Percentiles rank a stretch among this genome's conserved stretches.
Evolutionary conservation across 2,888 invertebrate genomes (phyloP).

Genomic region (Lamproptera curius): DNA sequence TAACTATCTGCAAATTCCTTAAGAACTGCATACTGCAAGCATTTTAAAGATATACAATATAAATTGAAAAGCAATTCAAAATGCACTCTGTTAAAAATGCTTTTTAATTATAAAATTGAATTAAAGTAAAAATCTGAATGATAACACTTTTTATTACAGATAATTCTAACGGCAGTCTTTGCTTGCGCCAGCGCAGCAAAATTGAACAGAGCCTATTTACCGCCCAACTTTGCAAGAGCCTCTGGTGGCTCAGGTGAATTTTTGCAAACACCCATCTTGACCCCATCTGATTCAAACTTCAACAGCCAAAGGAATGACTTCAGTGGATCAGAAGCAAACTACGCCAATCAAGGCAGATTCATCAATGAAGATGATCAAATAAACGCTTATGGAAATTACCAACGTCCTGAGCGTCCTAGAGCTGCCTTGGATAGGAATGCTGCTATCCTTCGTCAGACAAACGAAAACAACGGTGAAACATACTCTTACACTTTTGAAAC

Average conservation of each 20-base stretch:
- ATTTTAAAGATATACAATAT: too few relatives aligned
- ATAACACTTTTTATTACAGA: too few relatives aligned
- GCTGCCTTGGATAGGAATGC: conserved; percentile 60
- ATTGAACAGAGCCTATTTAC: conserved; percentile 60
- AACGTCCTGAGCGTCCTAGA: conserved; percentile 53
- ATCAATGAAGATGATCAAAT: conserved; percentile 26
- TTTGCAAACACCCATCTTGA: conserved; percentile 44
- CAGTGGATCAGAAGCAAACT: too few relatives aligned
- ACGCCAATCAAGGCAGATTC: conserved; percentile 28
- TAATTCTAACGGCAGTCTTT: conserved; percentile 48
- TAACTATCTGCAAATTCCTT: too few relatives aligned
- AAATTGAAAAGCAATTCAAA: too few relatives aligned
- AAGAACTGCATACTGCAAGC: too few relatives aligned
- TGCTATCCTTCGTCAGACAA: conserved; percentile 59
- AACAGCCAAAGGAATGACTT: conserved; percentile 14
- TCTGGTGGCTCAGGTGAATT: conserved; percentile 52
- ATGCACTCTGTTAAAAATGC: too few relatives aligned
- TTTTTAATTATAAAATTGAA: too few relatives aligned
- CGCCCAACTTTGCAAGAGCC: conserved; percentile 39
- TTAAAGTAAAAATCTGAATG: too few relatives aligned
- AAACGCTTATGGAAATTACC: conserved; percentile 27
- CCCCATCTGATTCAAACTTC: conserved; percentile 12
- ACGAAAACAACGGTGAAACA: conserved; percentile 57
- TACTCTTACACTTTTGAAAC: conserved; percentile 64
- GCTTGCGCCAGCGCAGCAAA: conserved; percentile 48